Percentiles rank a stretch among this genome's conserved stretches.
These are phyloP conservation scores for Tragelaphus imberbis DNA, from an alignment of 2,113 vertebrate species.

Conservation along the genomic window DNA sequence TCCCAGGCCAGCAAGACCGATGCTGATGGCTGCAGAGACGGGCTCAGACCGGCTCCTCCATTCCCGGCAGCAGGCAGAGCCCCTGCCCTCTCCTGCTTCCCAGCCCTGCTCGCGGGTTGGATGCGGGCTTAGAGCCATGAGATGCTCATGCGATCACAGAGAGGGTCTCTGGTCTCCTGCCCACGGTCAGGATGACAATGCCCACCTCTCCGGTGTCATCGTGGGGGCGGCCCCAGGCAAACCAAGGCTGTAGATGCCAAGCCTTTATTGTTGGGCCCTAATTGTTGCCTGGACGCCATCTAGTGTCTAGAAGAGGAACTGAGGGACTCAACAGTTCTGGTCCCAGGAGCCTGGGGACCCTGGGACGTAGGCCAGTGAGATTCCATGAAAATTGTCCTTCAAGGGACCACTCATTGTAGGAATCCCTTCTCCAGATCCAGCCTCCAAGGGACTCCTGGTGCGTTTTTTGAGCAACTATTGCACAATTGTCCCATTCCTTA, in stretches of 20 bases:
- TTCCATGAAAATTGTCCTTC: fast-evolving
- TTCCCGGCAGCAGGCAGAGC: background rate
- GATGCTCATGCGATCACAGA: background rate
- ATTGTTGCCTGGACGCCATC: constrained; percentile 5
- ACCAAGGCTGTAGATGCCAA: background rate
- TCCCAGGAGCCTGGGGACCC: background rate
- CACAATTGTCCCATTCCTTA: background rate
- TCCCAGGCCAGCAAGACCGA: background rate
- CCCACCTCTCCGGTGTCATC: background rate
- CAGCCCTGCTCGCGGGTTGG: fast-evolving
- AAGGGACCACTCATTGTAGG: background rate
- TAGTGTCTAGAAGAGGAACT: constrained; percentile 13
- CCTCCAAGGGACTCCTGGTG: background rate
- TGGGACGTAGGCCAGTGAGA: fast-evolving
- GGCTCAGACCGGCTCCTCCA: fast-evolving
- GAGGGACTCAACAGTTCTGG: background rate
- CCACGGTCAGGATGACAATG: fast-evolving
- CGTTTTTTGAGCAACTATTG: too few species aligned
- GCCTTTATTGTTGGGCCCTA: background rate
- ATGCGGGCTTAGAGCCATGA: fast-evolving
- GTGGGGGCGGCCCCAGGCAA: background rate
- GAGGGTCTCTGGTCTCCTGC: background rate
- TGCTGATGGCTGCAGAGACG: fast-evolving
- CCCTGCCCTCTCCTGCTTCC: background rate
- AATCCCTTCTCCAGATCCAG: background rate